Evolutionary conservation across 1,140 invertebrate species (phyloP), one percentile per base, ranked within the genome.

Genomic region (Drosophila parvula): DNA sequence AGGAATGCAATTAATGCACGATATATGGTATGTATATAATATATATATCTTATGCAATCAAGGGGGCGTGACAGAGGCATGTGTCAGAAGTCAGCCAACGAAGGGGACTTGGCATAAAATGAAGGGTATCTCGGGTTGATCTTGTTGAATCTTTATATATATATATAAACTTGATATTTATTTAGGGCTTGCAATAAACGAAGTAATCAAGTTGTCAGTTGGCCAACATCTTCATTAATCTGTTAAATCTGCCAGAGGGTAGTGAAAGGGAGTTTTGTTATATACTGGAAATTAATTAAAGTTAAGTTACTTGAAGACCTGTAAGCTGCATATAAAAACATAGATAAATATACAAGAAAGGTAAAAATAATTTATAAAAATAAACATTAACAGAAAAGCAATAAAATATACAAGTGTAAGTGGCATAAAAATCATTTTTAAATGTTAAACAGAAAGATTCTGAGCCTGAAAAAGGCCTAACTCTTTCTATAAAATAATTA

Each of bases 1-100:
- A 65, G 38, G 18, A 44, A 34, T 18, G 11, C 6, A 43, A 14
- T 60, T 32, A 41, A 58, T 43, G 18, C 14, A 18, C 11, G 16
- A 16, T 48, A 48, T 53, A 41, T 27, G 8, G 4, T 43, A 32
- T 34, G 59, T 18, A 12, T 59, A 27, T 1, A 59, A 12, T 0
- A 22, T 36, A 36, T 51, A 68, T 51, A 34, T 5, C 32, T 71
- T 71, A 36, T 71, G 67, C 51, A 71, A 71, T 70, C 43, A 18
- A 7, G 8, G 11, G 65, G 41, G 48, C 48, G 41, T 68, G 67
- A 45, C 63, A 30, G 38, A 0, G 38, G 16, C 62, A 28, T 40
- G 68, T 47, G 64, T 41, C 64, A 69, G 40, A 56, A 55, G 62
- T 67, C 38, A 12, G 59, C 10, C n/a, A 16, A 51, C 0, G 7